phyloP scores from a whole-genome alignment of 2,888 invertebrate genomes.

The Pherbina coryleti region DNA sequence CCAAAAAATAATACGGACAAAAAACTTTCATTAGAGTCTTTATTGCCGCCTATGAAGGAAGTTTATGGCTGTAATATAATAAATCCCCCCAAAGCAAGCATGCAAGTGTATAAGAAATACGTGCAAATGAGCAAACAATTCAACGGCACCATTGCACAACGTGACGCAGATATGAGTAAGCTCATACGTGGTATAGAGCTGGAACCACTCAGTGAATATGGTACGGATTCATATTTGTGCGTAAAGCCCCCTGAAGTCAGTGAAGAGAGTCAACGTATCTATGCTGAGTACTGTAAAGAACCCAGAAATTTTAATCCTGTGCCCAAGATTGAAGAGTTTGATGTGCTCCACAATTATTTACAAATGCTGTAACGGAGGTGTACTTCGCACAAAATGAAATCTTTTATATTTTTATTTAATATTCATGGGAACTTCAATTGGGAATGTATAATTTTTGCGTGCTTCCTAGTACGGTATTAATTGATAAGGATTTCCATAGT shows the following conservation, averaged over 20 bases:
- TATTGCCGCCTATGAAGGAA: conserved; percentile 65
- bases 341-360: conserved; percentile 59
- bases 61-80: conserved; percentile 66
- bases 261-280: conserved; percentile 61
- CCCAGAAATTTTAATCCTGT: conserved; percentile 60
- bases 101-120: conserved; percentile 66
- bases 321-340: conserved; percentile 61
- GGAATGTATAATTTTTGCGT: not conserved
- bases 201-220: conserved; percentile 61
- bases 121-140: conserved; percentile 64
- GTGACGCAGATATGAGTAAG: conserved; percentile 58
- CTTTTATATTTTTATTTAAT: not conserved
- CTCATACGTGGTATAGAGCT: conserved; percentile 59
- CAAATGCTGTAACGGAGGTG: conserved; percentile 52
- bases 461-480: no score
- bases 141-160: conserved; percentile 49
- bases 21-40: conserved; percentile 57
- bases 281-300: conserved; percentile 63
- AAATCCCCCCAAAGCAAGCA: conserved; percentile 60
- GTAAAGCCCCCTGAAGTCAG: conserved; percentile 62
- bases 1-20: conserved; percentile 54
- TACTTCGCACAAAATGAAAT: not conserved
- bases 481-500: no score
- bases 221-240: conserved; percentile 63
- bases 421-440: not conserved